phyloP scores from a whole-genome alignment of 92 coral and sea anemone genomes.

The Plumapathes pennacea region DNA sequence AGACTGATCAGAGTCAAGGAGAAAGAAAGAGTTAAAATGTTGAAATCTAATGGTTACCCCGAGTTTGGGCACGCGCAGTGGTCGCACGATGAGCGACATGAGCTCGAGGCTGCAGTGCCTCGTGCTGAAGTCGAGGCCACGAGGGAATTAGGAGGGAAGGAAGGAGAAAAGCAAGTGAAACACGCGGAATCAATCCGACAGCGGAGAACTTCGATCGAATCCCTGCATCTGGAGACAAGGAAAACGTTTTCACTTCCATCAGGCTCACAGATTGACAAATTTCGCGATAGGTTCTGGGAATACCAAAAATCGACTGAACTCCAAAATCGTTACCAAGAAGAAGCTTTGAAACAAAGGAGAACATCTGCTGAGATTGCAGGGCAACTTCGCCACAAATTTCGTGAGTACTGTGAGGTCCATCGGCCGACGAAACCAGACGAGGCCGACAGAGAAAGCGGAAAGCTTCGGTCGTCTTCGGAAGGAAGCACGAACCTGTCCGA shows the following conservation, averaged over 20 bases:
- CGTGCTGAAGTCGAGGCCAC: no score
- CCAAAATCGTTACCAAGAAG: no score
- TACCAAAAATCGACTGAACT: no score
- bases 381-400: conserved; percentile 33
- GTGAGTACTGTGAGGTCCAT: conserved; percentile 5
- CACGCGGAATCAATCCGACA: conserved; percentile 23
- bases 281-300: conserved; percentile 26
- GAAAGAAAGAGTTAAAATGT: background rate
- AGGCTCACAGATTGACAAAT: conserved; percentile 59
- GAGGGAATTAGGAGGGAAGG: background rate
- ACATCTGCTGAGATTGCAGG: no score
- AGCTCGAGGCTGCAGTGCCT: no score
- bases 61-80: conserved; percentile 2
- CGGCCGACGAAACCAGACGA: conserved; percentile 6
- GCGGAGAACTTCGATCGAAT: conserved; percentile 48
- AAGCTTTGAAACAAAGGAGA: no score
- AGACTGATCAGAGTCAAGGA: background rate
- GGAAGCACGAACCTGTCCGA: no score
- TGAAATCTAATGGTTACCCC: background rate
- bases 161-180: no score
- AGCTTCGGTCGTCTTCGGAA: conserved; percentile 56
- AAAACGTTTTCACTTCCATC: conserved; percentile 3
- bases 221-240: conserved; percentile 40
- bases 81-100: no score
- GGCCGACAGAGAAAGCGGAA: conserved; percentile 23